These are phyloP conservation scores for Ectemnius cavifrons DNA, from an alignment of 2,888 invertebrate genomes.

Conservation along the genomic window DNA sequence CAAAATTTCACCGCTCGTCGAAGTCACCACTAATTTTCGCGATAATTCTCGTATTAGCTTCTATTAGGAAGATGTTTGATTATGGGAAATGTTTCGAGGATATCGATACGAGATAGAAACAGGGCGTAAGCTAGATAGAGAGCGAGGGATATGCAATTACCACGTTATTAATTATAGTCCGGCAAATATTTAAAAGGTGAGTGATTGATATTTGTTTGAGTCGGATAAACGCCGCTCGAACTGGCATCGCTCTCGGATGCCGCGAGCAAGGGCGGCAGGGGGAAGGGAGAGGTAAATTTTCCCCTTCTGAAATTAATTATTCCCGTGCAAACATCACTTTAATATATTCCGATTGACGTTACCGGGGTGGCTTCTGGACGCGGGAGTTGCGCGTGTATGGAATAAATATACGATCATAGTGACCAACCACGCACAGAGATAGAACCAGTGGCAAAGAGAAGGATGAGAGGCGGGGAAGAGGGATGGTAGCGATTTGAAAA, in stretches of 20 bases:
- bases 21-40: too few relatives aligned
- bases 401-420: slow-evolving; percentile 59
- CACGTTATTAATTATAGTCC: slow-evolving; percentile 65
- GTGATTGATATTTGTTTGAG: slow-evolving; percentile 68
- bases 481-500: too few relatives aligned
- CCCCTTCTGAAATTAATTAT: slow-evolving; percentile 71
- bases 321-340: slow-evolving; percentile 72
- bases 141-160: slow-evolving; percentile 49
- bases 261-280: background rate
- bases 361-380: slow-evolving; percentile 33
- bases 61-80: too few relatives aligned
- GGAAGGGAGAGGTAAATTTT: slow-evolving; percentile 52
- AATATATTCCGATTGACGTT: slow-evolving; percentile 72
- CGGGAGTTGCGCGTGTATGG: slow-evolving; percentile 52
- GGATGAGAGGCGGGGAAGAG: slow-evolving; percentile 13
- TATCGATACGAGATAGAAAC: too few relatives aligned
- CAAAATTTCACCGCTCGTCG: too few relatives aligned
- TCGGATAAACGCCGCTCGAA: slow-evolving; percentile 36
- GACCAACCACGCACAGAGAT: slow-evolving; percentile 43
- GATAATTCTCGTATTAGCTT: too few relatives aligned
- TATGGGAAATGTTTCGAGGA: too few relatives aligned
- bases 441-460: slow-evolving; percentile 20
- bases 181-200: slow-evolving; percentile 68
- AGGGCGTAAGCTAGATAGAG: too few relatives aligned
- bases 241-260: background rate